Conservation (phyloP, 2,888 invertebrate genomes). For the Choreutis nemorana region DNA sequence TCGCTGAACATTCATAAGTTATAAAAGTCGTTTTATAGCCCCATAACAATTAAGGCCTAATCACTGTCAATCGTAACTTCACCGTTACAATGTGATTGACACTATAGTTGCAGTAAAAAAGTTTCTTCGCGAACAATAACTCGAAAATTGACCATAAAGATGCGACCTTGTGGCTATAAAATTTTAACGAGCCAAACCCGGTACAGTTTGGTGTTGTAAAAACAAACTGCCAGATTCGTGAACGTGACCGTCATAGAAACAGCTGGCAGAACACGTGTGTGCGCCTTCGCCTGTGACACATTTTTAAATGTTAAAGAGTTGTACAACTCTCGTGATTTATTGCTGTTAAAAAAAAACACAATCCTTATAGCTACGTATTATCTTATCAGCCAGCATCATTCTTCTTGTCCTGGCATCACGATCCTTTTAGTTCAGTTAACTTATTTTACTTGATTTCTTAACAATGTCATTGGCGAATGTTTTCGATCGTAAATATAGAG, state of each 20-base stretch:
- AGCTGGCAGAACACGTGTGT: constrained; percentile 47
- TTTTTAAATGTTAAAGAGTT: constrained; percentile 7
- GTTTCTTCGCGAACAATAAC: constrained; percentile 57
- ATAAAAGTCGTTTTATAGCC: constrained; percentile 44
- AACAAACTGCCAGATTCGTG: constrained; percentile 44
- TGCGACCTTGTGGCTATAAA: constrained; percentile 67
- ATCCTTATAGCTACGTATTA: too few relatives aligned
- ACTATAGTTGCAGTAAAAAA: constrained; percentile 41
- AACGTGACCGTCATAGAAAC: constrained; percentile 62
- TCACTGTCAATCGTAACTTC: constrained; percentile 54
- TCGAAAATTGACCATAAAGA: constrained; percentile 65
- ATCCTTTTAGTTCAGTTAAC: too few relatives aligned
- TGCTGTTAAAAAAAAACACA: too few relatives aligned
- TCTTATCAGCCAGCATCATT: too few relatives aligned
- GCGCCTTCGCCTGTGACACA: constrained; percentile 13
- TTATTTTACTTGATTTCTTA: too few relatives aligned
- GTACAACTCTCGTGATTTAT: too few relatives aligned
- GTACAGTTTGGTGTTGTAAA: constrained; percentile 34
- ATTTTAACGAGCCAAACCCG: constrained; percentile 62
- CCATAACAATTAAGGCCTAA: constrained; percentile 56
- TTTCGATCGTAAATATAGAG: constrained; percentile 14
- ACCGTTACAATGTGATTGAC: constrained; percentile 45
- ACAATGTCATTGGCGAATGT: constrained; percentile 13
- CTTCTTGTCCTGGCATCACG: too few relatives aligned
- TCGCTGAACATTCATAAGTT: too few relatives aligned